Evolutionary conservation across 2,888 invertebrate genomes (phyloP).

Genomic region (Sceliomorpha sp.): DNA sequence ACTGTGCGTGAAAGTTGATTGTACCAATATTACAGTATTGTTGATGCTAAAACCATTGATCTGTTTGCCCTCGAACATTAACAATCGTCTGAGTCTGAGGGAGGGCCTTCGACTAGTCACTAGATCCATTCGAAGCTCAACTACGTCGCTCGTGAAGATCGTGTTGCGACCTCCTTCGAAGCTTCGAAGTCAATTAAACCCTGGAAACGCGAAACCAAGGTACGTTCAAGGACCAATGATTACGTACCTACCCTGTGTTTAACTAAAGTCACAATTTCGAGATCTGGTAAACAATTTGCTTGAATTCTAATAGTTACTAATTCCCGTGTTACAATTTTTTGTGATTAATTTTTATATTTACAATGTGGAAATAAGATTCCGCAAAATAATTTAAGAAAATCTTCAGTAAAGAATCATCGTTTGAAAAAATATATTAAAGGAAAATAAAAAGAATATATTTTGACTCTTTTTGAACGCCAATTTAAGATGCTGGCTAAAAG

Average conservation of each 20-base stretch:
- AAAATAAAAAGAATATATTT: too few species aligned
- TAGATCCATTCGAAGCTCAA: conserved; percentile 21
- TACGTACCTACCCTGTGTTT: conserved; percentile 17
- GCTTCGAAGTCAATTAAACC: conserved; percentile 41
- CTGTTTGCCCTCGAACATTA: conserved; percentile 32
- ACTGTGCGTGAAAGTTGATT: too few species aligned
- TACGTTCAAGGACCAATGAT: conserved; percentile 37
- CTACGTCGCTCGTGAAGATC: conserved; percentile 23
- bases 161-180: conserved; percentile 24
- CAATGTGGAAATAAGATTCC: too few species aligned
- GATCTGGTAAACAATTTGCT: conserved; percentile 14
- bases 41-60: conserved; percentile 16
- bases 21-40: too few species aligned
- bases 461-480: too few species aligned
- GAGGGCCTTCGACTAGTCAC: conserved; percentile 26
- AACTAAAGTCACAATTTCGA: conserved; percentile 22
- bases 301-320: conserved; percentile 7
- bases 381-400: too few species aligned
- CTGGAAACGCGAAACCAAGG: conserved; percentile 39
- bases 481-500: too few species aligned
- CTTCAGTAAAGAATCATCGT: too few species aligned
- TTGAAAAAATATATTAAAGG: too few species aligned
- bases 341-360: too few species aligned
- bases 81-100: conserved; percentile 34
- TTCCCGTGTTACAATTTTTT: too few species aligned